Conservation (phyloP, 1,140 invertebrate species). For the Drosophila carrolli region DNA sequence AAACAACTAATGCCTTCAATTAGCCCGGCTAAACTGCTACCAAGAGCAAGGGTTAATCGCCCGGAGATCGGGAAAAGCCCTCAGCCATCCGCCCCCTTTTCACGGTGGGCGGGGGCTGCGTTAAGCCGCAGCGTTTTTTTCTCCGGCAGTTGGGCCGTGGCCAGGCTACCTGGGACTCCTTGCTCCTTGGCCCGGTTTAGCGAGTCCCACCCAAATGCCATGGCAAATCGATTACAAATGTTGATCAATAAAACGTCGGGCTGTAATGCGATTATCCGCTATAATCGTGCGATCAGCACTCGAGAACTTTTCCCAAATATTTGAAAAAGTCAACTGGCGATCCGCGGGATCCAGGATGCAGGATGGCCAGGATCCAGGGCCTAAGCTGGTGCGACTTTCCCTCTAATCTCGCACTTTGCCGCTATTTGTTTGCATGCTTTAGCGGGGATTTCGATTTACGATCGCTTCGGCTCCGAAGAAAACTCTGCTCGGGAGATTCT, state of each 20-base stretch:
- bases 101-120: constrained; percentile 62
- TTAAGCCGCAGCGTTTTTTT: constrained; percentile 67
- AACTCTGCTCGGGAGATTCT: constrained; percentile 2
- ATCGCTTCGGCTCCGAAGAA: constrained; percentile 40
- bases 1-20: constrained; percentile 82
- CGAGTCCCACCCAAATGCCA: constrained; percentile 37
- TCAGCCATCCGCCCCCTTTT: constrained; percentile 7
- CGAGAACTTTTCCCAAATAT: constrained; percentile 74
- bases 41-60: constrained; percentile 67
- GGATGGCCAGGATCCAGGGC: constrained; percentile 18
- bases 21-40: constrained; percentile 63
- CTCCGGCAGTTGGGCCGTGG: background rate
- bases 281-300: constrained; percentile 66
- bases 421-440: constrained; percentile 81
- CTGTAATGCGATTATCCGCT: constrained; percentile 74
- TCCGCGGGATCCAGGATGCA: constrained; percentile 24
- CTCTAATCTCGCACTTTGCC: constrained; percentile 68
- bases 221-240: constrained; percentile 76
- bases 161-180: constrained; percentile 59
- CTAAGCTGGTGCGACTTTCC: constrained; percentile 64
- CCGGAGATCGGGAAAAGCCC: constrained; percentile 54
- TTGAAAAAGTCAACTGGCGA: constrained; percentile 73
- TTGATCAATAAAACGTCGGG: constrained; percentile 74
- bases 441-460: constrained; percentile 70
- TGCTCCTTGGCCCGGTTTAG: constrained; percentile 28